phyloP scores from a whole-genome alignment of 2,797 vertebrate genomes.

The Aotus griseimembra region DNA sequence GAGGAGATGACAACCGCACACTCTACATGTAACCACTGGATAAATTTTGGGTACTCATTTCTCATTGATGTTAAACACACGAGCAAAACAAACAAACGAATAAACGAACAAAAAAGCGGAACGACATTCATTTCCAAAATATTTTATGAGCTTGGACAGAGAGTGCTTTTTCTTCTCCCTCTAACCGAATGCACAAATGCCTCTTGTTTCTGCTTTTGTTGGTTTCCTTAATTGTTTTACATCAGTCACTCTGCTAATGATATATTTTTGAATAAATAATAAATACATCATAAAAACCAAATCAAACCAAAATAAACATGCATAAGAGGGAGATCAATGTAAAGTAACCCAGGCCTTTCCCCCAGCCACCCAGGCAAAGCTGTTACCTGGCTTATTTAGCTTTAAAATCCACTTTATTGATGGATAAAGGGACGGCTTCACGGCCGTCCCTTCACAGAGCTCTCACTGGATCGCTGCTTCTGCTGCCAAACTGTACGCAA shows the following conservation, averaged over 20 bases:
- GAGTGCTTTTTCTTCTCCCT: rapidly evolving
- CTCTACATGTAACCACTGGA: rapidly evolving
- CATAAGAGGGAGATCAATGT: not conserved
- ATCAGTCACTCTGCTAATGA: not conserved
- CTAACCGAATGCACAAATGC: not conserved
- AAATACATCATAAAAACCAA: not conserved
- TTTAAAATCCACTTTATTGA: not conserved
- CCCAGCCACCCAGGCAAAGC: not conserved
- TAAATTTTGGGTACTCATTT: not conserved
- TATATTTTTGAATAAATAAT: not conserved
- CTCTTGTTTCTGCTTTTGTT: not conserved
- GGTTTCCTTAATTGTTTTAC: not conserved
- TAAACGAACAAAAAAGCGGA: not conserved
- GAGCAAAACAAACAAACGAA: not conserved
- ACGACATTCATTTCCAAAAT: not conserved
- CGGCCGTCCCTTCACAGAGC: too few species aligned
- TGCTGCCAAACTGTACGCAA: too few species aligned
- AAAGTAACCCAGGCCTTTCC: not conserved
- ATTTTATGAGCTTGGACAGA: not conserved
- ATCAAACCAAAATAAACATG: not conserved
- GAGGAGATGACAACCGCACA: not conserved
- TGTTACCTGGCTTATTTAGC: not conserved
- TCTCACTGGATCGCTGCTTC: too few species aligned
- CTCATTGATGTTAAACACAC: not conserved
- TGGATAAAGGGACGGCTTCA: too few species aligned